A percentile compares a stretch with the other conserved stretches of the same genome.
These are phyloP conservation scores for Leptodirus hochenwartii DNA, from an alignment of 2,888 invertebrate species.

Conservation along the genomic window DNA sequence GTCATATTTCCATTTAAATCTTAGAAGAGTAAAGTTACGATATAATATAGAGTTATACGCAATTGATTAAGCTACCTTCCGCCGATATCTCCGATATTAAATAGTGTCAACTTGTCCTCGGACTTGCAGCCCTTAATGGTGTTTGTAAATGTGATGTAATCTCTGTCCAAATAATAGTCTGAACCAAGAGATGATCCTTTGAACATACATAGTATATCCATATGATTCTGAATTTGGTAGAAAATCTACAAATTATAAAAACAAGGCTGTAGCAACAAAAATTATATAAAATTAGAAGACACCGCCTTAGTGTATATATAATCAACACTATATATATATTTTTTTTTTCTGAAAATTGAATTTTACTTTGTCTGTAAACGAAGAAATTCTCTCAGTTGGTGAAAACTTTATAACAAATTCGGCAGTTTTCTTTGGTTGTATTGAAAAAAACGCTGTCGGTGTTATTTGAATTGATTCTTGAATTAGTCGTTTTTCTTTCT, in stretches of 20 bases:
- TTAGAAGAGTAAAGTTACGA: conserved; percentile 12
- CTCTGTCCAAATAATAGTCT: conserved; percentile 30
- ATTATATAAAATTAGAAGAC: no score
- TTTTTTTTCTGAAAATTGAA: no score
- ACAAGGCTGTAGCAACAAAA: neutral
- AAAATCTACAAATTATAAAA: conserved; percentile 23
- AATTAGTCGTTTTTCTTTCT: conserved; percentile 11
- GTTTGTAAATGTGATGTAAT: conserved; percentile 32
- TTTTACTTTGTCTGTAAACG: conserved; percentile 21
- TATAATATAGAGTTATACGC: neutral
- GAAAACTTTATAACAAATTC: conserved; percentile 23
- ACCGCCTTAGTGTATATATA: no score
- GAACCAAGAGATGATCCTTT: conserved; percentile 33
- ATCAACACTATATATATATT: no score
- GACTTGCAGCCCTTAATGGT: conserved; percentile 29
- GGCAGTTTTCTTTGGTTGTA: conserved; percentile 21
- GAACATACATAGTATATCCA: conserved; percentile 32
- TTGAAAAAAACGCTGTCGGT: conserved; percentile 18
- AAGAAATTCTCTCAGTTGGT: conserved; percentile 20
- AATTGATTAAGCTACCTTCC: conserved; percentile 25
- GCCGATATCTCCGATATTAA: conserved; percentile 36
- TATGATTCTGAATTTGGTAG: conserved; percentile 28
- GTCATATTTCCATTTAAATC: conserved; percentile 33
- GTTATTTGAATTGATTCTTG: conserved; percentile 18
- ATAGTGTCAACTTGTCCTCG: conserved; percentile 28